Conservation (phyloP, 2,797 vertebrate species). For the Accipiter superciliosus region DNA sequence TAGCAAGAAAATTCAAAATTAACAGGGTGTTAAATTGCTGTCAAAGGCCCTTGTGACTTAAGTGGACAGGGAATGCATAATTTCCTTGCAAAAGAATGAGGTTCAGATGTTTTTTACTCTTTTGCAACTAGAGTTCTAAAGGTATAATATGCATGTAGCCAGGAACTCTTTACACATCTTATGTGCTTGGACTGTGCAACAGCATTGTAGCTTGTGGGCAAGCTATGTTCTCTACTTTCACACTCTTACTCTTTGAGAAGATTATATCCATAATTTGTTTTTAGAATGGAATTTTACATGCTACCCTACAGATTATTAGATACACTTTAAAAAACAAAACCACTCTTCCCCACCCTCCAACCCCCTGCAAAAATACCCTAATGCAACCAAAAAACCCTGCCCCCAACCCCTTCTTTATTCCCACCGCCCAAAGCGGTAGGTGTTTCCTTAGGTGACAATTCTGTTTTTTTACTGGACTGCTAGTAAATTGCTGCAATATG, state of each 20-base stretch:
- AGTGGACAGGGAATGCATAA: not conserved
- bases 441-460: not conserved
- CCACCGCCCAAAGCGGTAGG: fast-evolving
- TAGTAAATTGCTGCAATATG: not conserved
- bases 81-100: not conserved
- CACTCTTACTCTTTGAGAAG: not conserved
- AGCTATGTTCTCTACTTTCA: not conserved
- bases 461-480: not conserved
- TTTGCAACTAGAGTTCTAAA: not conserved
- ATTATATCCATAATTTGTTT: not conserved
- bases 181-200: not conserved
- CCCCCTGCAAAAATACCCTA: not conserved
- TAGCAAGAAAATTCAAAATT: not conserved
- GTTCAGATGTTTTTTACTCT: not conserved
- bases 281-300: not conserved
- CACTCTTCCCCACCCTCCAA: too few relatives aligned
- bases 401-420: not conserved
- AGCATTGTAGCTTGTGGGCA: not conserved
- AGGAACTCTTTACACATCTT: not conserved
- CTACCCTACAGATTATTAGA: not conserved
- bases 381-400: not conserved
- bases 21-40: not conserved
- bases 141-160: not conserved
- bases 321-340: not conserved
- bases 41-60: not conserved